These are phyloP conservation scores for Clarias fuscus DNA, from an alignment of 2,797 vertebrate genomes.

Conservation along the genomic window DNA sequence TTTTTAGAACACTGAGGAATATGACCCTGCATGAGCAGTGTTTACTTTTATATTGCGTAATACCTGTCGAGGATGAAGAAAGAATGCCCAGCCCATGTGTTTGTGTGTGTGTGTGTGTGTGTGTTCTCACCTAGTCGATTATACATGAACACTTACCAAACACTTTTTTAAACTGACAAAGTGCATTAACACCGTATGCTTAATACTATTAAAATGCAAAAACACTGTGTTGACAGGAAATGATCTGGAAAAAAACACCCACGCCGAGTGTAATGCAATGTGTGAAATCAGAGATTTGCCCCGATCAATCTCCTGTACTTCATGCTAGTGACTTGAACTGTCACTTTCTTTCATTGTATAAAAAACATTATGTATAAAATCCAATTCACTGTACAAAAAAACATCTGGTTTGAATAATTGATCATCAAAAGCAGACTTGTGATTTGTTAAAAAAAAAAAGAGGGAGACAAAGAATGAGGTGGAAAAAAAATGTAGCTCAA, in stretches of 20 bases:
- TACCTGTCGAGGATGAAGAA: neutral
- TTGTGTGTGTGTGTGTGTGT: neutral
- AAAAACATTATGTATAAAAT: neutral
- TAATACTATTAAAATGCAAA: neutral
- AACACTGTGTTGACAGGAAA: neutral
- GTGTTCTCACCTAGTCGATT: neutral
- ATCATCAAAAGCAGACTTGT: neutral
- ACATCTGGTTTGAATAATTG: neutral
- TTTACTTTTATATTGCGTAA: slow-evolving; percentile 36
- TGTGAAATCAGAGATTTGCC: neutral
- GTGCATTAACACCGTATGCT: neutral
- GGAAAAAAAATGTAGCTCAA: neutral
- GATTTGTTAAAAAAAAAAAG: too few species aligned
- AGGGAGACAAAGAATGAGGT: neutral
- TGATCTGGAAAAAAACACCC: neutral
- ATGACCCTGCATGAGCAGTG: slow-evolving; percentile 19
- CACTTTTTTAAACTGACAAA: neutral
- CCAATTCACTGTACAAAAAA: neutral
- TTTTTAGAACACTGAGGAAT: slow-evolving; percentile 16
- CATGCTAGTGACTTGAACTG: neutral
- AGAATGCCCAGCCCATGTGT: slow-evolving; percentile 3
- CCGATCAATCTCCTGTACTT: neutral
- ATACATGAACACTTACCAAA: neutral
- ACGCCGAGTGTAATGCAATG: neutral
- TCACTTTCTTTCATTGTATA: neutral